Evolutionary conservation across 2,113 vertebrate genomes (phyloP), one percentile per base, ranked within the genome.

Genomic region (Morone chrysops): DNA sequence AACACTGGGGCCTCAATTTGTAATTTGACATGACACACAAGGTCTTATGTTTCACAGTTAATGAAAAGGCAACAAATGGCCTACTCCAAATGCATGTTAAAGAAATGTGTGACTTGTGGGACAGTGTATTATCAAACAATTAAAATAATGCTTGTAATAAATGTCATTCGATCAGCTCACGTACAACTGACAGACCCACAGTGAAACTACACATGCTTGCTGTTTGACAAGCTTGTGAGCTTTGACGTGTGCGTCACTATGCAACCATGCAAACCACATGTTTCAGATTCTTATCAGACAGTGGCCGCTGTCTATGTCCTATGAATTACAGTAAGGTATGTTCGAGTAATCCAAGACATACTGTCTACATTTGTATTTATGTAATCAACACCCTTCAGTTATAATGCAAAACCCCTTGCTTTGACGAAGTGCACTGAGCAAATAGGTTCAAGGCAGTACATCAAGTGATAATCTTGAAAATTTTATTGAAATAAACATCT

Each of bases 211-310:
- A 50, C 6, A 22, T 7, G n/a, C 31, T 25, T 70, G 54, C 50
- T 75, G 36, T 59, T 25, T 31, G 25, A 69, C 13, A 78, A n/a
- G 14, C 65, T 67, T 4, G 4, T 40, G 11, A 22, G 70, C 60
- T 60, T 77, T 78, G 12, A 66, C 47, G 8, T 14, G 47, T 79
- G 57, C 45, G 59, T 89, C 72, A 85, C 54, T 56, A 41, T 57
- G 38, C 65, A 82, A 59, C 41, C 54, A 60, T 41, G 31, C 59
- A 72, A 82, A 78, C 61, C 8, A 31, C 61, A 45, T 48, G 1
- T 83, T 79, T 84, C 43, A 78, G 60, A 92, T 89, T 88, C 74
- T 43, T 82, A 69, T 83, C 68, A 38, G n/a, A 3, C 1, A 11
- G 17, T 22, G 45, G 43, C 50, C 47, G 20, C 38, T 6, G 8